Evolutionary conservation across 2,888 invertebrate genomes (phyloP), one percentile per base, ranked within the genome.

Genomic region (Mythimna lalbum): DNA sequence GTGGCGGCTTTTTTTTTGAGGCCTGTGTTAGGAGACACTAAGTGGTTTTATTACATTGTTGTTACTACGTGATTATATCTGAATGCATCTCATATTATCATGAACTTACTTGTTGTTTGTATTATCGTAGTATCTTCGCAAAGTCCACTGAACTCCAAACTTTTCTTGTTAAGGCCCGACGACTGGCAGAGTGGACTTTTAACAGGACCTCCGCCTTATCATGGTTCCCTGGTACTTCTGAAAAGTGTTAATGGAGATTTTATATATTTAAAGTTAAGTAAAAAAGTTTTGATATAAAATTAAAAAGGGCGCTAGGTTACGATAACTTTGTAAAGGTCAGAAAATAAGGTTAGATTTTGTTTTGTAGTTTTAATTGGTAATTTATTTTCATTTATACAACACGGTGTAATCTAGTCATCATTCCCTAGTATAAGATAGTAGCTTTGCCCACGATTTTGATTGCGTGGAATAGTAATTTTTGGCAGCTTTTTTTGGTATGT

Each of bases 111-210:
- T 81, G 68, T 72, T 71, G 67, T 77, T 84, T 61, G 77, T 75
- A 77, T 68, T 69, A 76, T 73, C 75, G 75, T 73, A 77, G 64
- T 68, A 76, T 73, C 75, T 71, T 69, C 60, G 47, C 62, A 43
- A 75, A 80, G 82, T 82, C 67, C 61, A 65, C 59, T 75, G 73
- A 73, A 79, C 81, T 84, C 57, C 7, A 81, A 89, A 89, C 81
- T 90, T 90, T 87, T 88, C 89, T 89, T 88, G 89, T 89, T 89
- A 89, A 82, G 73, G 69, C 75, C 70, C 61, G 69, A 59, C 69
- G 69, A 82, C 66, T 66, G 76, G 71, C 76, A 73, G 72, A 73
- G 74, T 68, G 69, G 76, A 89, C 82, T 88, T 89, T 87, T 86
- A 87, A 86, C 78, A 76, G 72, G 65, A 84, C 75, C 81, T 80